Evolutionary conservation across 2,797 vertebrate genomes (phyloP).

Genomic region (Anableps anableps): DNA sequence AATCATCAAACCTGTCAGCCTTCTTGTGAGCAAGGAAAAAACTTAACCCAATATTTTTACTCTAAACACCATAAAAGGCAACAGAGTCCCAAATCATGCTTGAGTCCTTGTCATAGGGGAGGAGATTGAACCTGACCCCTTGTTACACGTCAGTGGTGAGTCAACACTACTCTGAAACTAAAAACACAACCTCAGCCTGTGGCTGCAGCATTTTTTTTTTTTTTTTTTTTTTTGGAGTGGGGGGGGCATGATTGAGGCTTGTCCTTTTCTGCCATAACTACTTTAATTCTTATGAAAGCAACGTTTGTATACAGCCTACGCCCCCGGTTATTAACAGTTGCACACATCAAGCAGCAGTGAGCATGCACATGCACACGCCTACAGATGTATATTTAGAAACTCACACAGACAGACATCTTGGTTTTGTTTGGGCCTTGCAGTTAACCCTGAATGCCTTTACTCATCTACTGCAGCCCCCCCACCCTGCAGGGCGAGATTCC

Average conservation of each 20-base stretch:
- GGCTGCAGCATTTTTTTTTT: conserved; percentile 58
- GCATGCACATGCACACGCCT: conserved; percentile 10
- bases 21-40: conserved; percentile 35
- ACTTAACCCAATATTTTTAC: conserved; percentile 46
- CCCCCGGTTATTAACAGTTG: conserved; percentile 79
- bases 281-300: conserved; percentile 77
- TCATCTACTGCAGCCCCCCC: conserved; percentile 66
- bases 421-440: conserved; percentile 76
- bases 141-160: conserved; percentile 76
- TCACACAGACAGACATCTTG: conserved; percentile 64
- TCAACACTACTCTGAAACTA: conserved; percentile 71
- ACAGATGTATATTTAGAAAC: conserved; percentile 43
- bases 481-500: conserved; percentile 34
- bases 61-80: conserved; percentile 70
- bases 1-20: not conserved
- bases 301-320: conserved; percentile 71
- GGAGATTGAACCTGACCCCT: conserved; percentile 63
- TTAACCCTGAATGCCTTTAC: conserved; percentile 73
- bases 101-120: conserved; percentile 50
- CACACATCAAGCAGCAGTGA: conserved; percentile 43
- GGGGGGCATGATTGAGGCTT: conserved; percentile 65
- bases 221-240: conserved; percentile 42
- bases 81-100: conserved; percentile 52
- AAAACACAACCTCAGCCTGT: conserved; percentile 68
- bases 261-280: conserved; percentile 73